phyloP scores from a whole-genome alignment of 2,797 vertebrate genomes.

The Myripristis murdjan region DNA sequence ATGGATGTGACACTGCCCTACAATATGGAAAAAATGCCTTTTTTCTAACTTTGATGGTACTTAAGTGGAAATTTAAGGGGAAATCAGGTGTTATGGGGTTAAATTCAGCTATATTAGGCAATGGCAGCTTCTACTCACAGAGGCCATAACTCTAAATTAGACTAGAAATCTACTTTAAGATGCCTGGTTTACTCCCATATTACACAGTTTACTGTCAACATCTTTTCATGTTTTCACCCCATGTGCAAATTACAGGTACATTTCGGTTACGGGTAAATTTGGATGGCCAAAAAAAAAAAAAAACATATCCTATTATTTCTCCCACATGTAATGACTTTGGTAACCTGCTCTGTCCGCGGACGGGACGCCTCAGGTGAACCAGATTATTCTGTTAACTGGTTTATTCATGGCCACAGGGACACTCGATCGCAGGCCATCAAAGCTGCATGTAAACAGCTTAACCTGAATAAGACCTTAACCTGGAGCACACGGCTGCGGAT shows the following conservation, averaged over 20 bases:
- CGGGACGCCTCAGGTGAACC: constrained; percentile 33
- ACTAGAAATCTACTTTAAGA: not conserved
- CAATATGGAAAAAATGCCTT: no score
- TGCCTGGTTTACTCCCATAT: not conserved
- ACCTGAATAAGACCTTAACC: constrained; percentile 27
- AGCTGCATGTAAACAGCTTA: constrained; percentile 62
- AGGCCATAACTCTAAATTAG: not conserved
- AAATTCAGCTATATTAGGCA: no score
- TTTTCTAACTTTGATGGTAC: no score
- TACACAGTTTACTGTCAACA: constrained; percentile 19
- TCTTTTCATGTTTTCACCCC: no score
- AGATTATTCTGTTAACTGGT: constrained; percentile 43
- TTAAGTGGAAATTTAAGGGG: no score
- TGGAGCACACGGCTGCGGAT: constrained; percentile 31
- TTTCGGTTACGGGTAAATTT: no score
- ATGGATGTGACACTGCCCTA: no score
- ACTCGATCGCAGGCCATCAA: constrained; percentile 38
- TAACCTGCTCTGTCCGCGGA: constrained; percentile 12
- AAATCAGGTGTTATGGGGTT: no score
- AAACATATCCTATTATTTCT: no score
- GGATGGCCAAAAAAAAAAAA: no score
- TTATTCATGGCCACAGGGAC: constrained; percentile 63
- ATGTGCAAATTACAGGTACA: no score
- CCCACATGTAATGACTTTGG: no score
- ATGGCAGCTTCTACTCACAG: not conserved